These are phyloP conservation scores for Epistrophella euchroma DNA, from an alignment of 2,888 invertebrate species.

Conservation along the genomic window DNA sequence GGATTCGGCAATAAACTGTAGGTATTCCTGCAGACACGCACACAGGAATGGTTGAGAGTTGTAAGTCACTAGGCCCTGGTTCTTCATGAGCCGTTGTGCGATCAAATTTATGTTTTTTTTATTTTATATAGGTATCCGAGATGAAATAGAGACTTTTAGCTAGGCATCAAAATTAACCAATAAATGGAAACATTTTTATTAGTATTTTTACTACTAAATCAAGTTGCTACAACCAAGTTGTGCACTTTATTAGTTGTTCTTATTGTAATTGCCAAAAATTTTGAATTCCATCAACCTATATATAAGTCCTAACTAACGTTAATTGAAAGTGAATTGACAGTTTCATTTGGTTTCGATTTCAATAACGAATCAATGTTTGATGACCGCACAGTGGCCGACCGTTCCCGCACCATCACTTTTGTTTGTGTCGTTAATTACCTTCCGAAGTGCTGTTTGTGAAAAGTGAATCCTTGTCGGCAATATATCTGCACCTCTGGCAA, in stretches of 20 bases:
- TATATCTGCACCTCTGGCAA: slow-evolving; percentile 3
- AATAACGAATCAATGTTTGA: slow-evolving; percentile 34
- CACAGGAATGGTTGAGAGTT: no score
- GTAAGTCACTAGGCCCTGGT: no score
- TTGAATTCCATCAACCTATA: not conserved
- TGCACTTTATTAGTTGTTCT: not conserved
- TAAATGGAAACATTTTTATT: no score
- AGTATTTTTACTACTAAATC: not conserved
- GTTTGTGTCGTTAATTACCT: slow-evolving; percentile 61
- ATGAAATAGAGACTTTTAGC: no score
- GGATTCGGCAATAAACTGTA: no score
- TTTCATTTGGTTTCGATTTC: slow-evolving; percentile 28
- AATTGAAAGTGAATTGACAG: slow-evolving; percentile 58
- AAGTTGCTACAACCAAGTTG: not conserved
- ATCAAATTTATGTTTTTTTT: no score
- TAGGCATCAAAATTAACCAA: no score
- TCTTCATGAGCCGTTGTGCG: no score
- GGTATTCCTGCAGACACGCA: no score
- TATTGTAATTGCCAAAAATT: not conserved
- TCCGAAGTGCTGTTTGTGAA: slow-evolving; percentile 18
- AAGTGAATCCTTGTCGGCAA: slow-evolving; percentile 8
- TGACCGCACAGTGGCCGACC: not conserved
- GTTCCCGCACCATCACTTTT: not conserved
- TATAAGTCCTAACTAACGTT: slow-evolving; percentile 9
- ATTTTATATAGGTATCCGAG: no score